These are phyloP conservation scores for Catharus ustulatus DNA, from an alignment of 2,797 vertebrate species.

Conservation along the genomic window DNA sequence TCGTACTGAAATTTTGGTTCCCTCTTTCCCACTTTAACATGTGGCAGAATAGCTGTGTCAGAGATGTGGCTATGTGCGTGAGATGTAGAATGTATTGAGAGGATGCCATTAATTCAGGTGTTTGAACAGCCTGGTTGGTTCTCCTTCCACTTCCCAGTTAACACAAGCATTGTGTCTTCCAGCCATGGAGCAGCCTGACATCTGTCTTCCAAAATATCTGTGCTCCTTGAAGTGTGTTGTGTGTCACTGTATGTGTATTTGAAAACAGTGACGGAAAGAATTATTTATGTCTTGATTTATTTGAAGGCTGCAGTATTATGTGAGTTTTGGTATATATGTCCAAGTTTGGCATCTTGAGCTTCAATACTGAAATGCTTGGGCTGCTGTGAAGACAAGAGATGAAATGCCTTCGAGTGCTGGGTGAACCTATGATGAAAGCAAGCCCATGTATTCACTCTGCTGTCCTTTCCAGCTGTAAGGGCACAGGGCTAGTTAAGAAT, in stretches of 20 bases:
- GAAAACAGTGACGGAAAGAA: neutral
- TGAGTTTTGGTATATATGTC: neutral
- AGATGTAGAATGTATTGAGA: neutral
- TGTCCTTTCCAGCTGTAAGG: neutral
- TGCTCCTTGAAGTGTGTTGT: neutral
- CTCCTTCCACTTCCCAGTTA: neutral
- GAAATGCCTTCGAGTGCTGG: rapidly evolving
- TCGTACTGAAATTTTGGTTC: neutral
- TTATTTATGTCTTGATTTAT: neutral
- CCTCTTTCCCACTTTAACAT: rapidly evolving
- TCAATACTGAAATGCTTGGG: neutral
- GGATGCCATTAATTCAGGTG: rapidly evolving
- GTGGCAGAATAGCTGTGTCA: rapidly evolving
- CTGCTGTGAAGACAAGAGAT: neutral
- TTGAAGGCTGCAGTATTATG: neutral
- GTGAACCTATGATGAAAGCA: neutral
- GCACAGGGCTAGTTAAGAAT: neutral
- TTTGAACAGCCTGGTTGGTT: neutral
- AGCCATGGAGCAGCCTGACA: neutral
- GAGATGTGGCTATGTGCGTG: rapidly evolving
- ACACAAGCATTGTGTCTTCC: neutral
- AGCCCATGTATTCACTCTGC: no score
- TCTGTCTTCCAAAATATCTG: neutral
- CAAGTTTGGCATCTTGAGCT: neutral
- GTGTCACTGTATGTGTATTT: rapidly evolving